Base-by-base conservation (phyloP, 2,113 vertebrate genomes). In the Sarotherodon lohbergeri region DNA sequence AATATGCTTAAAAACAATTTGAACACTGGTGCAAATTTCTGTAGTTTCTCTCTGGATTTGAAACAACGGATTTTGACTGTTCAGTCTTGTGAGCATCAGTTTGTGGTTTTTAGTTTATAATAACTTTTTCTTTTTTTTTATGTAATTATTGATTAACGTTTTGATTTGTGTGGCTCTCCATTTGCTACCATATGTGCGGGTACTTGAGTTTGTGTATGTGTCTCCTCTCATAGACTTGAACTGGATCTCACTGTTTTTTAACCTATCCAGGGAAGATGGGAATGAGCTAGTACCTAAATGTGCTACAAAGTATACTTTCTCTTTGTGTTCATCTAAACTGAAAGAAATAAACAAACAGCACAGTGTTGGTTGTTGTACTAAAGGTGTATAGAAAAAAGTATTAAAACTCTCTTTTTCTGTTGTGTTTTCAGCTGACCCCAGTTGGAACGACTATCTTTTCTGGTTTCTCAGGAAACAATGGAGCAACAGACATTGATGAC, bases 391-490 rank as follows among this genome's bases (percentile, higher is more conserved):
- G 79, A 57, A 8, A 50, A 32, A 84, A 7, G 54, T 50, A 7
- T 29, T 81, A 11, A 78, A 56, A 54, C 56, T 36, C 16, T 86
- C 8, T 63, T 5, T 29, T 22, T 81, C 3, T 87, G 27, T 63
- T 84, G 36, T 88, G 46, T 84, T 91, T 87, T 3, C 94, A 99
- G 99, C 94, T 99, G 86, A 99, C 98, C 32, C 98, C 98, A 14
- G 97, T 99, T 85, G 98, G 98, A 91, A 99, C 99, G 81, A 99
- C 98, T 0, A 97, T 99, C 94, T 99, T 99, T 83, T 98, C 98
- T 36, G 98, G 98, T 55, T 99, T 99, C 94, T 96, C 94, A 66
- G 98, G 97, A 85, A 98, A 97, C 93, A 98, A 97, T 17, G 98
- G 99, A 78, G 99, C 99, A 86, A 96, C 88, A 81, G 99, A 99